Evolutionary conservation across 2,797 vertebrate genomes (phyloP).

Genomic region (Catamblyrhynchus diadema): DNA sequence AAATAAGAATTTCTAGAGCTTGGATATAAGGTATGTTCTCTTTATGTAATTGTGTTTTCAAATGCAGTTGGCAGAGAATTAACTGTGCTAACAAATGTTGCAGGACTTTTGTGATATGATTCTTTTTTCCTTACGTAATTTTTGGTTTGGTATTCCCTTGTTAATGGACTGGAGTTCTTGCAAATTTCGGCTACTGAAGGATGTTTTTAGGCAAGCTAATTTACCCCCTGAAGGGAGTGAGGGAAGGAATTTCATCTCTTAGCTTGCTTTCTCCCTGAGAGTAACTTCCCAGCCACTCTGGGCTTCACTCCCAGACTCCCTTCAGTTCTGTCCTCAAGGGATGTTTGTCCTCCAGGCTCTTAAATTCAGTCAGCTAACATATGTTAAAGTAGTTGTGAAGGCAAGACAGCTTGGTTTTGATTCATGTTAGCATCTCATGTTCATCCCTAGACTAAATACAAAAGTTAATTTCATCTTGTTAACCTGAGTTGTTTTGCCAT

Average conservation of each 20-base stretch:
- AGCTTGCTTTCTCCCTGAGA: not conserved
- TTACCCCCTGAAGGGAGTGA: not conserved
- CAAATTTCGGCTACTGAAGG: not conserved
- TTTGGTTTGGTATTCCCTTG: not conserved
- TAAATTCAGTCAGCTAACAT: not conserved
- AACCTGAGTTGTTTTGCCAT: not conserved
- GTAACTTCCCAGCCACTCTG: not conserved
- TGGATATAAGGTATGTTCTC: not conserved
- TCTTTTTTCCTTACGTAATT: not conserved
- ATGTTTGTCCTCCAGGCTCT: not conserved
- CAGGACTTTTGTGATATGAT: not conserved
- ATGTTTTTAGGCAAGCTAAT: not conserved
- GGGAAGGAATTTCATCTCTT: not conserved
- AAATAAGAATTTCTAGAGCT: not conserved
- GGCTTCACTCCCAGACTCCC: conserved; percentile 18
- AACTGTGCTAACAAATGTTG: not conserved
- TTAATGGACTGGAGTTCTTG: not conserved
- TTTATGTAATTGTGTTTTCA: not conserved
- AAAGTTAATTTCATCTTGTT: not conserved
- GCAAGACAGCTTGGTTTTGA: not conserved
- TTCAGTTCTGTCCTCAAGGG: not conserved
- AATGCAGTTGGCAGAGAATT: not conserved
- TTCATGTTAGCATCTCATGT: not conserved
- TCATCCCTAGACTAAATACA: not conserved
- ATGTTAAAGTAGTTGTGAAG: not conserved